Base-by-base conservation (phyloP, 1,140 invertebrate species). In the Trichonephila clavata region DNA sequence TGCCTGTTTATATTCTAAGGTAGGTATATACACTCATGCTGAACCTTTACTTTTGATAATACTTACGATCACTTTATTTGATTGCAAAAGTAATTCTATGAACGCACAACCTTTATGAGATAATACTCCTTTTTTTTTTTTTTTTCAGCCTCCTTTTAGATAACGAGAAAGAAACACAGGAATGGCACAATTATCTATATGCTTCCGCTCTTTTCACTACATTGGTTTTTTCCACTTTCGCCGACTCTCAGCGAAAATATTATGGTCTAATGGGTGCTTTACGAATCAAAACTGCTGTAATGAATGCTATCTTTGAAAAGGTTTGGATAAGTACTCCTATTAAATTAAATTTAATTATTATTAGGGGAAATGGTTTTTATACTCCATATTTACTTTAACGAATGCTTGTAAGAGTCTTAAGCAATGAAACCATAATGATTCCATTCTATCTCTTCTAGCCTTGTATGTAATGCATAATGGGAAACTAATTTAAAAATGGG, bases 121-220 rank as follows among this genome's bases (percentile, higher is more conserved):
- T 63, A 86, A 86, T 61, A 57, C n/a, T 86, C 21, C 63, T 50
- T 39, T 81, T 27, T 90, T 27, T n/a, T n/a, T 43, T 60, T 83
- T 32, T 27, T 80, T 61, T 7, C 71, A 92, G 90, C 24, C 32
- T 92, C 13, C 71, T 92, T 92, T n/a, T 92, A n/a, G 80, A 63
- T 61, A 81, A 88, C 43, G 43, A 81, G 27, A 87, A 61, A 27
- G 80, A 68, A 60, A 60, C 59, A 65, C 65, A 77, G 88, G 63
- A 92, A 80, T 93, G 92, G 92, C 92, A 93, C 84, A 93, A 93
- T 27, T 93, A 93, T 63, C 60, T 93, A 13, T 93, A 80, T 87
- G 32, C 86, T 0, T 21, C 32, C 16, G 68, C 68, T 43, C 71
- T 93, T 59, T 93, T 93, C 57, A 65, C 80, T 63, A 63, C 80